These are phyloP conservation scores for Octopus sinensis DNA, from an alignment of 1,140 invertebrate genomes.

Conservation along the genomic window DNA sequence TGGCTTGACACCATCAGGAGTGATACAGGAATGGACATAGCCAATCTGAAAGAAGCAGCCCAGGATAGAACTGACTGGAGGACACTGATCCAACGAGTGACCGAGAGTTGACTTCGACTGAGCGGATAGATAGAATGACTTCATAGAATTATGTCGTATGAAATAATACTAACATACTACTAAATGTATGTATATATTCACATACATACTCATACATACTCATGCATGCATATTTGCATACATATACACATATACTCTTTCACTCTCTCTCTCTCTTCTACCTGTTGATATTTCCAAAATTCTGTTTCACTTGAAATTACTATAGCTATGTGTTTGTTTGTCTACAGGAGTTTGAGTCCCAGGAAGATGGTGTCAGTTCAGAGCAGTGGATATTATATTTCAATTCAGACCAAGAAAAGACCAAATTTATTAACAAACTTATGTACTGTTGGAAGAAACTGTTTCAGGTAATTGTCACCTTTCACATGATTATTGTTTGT, in stretches of 20 bases:
- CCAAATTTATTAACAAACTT: constrained; percentile 37
- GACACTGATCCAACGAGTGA: too few species aligned
- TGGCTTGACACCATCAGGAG: too few species aligned
- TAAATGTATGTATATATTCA: not conserved
- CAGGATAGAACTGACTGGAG: too few species aligned
- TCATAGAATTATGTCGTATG: too few species aligned
- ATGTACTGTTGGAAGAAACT: constrained; percentile 39
- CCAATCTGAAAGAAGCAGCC: too few species aligned
- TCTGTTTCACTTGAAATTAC: not conserved
- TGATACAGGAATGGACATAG: too few species aligned
- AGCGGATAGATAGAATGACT: too few species aligned
- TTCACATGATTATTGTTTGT: too few species aligned
- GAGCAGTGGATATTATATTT: constrained; percentile 52
- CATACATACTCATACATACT: not conserved
- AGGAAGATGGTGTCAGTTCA: constrained; percentile 35
- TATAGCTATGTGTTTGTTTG: constrained; percentile 2
- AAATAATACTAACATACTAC: not conserved
- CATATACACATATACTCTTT: not conserved
- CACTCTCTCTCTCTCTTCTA: not conserved
- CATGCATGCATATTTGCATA: not conserved
- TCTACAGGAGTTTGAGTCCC: constrained; percentile 51
- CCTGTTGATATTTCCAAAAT: too few species aligned
- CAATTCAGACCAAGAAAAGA: constrained; percentile 35
- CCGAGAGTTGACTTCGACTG: too few species aligned
- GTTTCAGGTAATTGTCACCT: constrained; percentile 37